Base-by-base conservation (phyloP, 2,888 invertebrate species). In the Ptilodon capucinus region DNA sequence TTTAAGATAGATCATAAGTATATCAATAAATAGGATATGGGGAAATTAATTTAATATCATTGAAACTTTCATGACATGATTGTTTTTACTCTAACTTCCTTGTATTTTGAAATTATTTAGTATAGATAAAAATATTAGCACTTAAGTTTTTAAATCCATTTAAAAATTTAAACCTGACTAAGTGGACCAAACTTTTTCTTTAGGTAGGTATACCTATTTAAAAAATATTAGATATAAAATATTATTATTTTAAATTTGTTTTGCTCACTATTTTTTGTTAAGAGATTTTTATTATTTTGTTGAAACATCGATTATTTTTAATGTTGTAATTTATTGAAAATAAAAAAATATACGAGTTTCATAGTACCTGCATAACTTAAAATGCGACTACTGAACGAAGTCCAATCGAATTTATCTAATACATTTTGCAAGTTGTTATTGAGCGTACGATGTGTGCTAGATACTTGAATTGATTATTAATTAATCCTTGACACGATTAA, bases 161-260 rank as follows among this genome's bases (percentile, higher is more conserved):
- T 4, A 25, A 8, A 17, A 25, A 17, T 16, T 44, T 28, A n/a
- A n/a, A 6, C 18, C 9, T 18, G 11, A 55, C 61, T 49, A 51
- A 51, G 58, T 16, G 67, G 57, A 66, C 51, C 53, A 55, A 58
- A 42, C 46, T 16, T 17, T 1, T 25, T 25, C 1, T 25, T 25
- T 9, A 2, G n/a, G n/a, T n/a, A n/a, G n/a, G n/a, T n/a, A n/a
- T n/a, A n/a, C n/a, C n/a, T n/a, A n/a, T n/a, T n/a, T n/a, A n/a
- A n/a, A n/a, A n/a, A n/a, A n/a, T n/a, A n/a, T n/a, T n/a, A n/a
- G n/a, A n/a, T n/a, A n/a, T n/a, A n/a, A 32, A 9, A 30, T 4
- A 30, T 32, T 14, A 19, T 53, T 39, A 40, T 35, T 28, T 25
- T 39, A 9, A 21, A 41, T 11, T 23, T 7, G n/a, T n/a, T 28